Base-by-base conservation (phyloP, 2,113 vertebrate genomes). In the Apeltes quadracus region DNA sequence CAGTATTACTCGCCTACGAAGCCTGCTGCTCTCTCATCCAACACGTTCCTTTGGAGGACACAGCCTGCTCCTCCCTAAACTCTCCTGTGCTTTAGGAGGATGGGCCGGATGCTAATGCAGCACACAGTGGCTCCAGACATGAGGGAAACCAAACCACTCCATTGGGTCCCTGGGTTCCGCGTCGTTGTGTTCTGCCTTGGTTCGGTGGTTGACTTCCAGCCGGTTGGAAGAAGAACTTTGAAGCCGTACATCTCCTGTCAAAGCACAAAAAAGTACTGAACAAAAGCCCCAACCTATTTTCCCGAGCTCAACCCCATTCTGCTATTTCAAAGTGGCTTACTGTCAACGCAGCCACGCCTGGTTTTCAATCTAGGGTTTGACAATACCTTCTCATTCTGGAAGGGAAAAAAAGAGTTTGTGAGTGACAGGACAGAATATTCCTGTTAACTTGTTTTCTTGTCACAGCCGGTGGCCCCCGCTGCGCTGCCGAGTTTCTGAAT, bases 331-430 rank as follows among this genome's bases (percentile, higher is more conserved):
- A 69, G 59, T 48, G 53, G 79, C 80, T 83, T 78, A 80, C 75
- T 78, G 79, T 81, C 83, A 84, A 75, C 82, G 70, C 75, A 72
- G 53, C 72, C 56, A 15, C 84, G 80, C 74, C 83, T 80, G 81
- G 70, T 65, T 54, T 58, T 61, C 29, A 50, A 46, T 61, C 41
- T 73, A 4, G 63, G 81, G 72, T 66, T 58, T 72, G 83, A 71
- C 75, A 78, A 69, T 74, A 13, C 5, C 65, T 61, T 74, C 67
- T 71, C 69, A 55, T 62, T 80, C 43, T 41, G 43, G 32, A 9
- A 10, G 46, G 22, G n/a, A 56, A 36, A 48, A 50, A 68, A 44
- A 46, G 39, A 76, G 51, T 70, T 63, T 74, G 82, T 81, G 78
- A 86, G 61, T 79, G 84, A 84, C 84, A 70, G 5, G 53, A 55